Base-by-base conservation (phyloP, 2,113 vertebrate species). In the Corydoras maculifer region DNA sequence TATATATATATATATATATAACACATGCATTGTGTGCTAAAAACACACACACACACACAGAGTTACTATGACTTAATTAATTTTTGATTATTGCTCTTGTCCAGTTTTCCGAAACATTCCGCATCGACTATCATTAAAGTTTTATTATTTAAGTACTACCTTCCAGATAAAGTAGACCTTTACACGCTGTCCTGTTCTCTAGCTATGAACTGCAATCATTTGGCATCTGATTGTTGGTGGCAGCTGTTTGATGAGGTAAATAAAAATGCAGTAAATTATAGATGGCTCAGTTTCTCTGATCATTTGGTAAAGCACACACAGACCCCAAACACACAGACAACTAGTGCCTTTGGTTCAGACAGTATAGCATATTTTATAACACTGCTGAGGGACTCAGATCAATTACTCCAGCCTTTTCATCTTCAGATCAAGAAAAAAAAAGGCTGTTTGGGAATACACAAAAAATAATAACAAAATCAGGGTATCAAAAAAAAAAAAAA, bases 231-330 rank as follows among this genome's bases (percentile, higher is more conserved):
- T 62, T 74, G 72, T 77, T 66, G 72, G 73, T 77, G 70, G 76
- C 75, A 84, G 77, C 80, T 82, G 79, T 77, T 82, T 74, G 77
- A 77, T 79, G 78, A 82, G 77, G 75, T 83, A 78, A 83, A 85
- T 82, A 82, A 83, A 82, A 82, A 78, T 53, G 58, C 59, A 72
- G 50, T 82, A 80, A 84, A 87, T 85, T 78, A 85, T 81, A 78
- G 65, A 84, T 83, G 78, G 68, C 58, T 72, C 55, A 67, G 73
- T 76, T 81, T 74, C 61, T 75, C 72, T 68, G 73, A 70, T 50
- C 70, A 73, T 75, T 80, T 70, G 67, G 78, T 79, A 73, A 68
- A 58, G 65, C 50, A 62, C 32, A 67, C 10, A 50, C 35, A 8
- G 54, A 32, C 58, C 55, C 12, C 60, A 18, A 18, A 31, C 65